A percentile compares a stretch with the other conserved stretches of the same genome.
phyloP scores from a whole-genome alignment of 92 coral and sea anemone species.

The Palythoa grandiflora region DNA sequence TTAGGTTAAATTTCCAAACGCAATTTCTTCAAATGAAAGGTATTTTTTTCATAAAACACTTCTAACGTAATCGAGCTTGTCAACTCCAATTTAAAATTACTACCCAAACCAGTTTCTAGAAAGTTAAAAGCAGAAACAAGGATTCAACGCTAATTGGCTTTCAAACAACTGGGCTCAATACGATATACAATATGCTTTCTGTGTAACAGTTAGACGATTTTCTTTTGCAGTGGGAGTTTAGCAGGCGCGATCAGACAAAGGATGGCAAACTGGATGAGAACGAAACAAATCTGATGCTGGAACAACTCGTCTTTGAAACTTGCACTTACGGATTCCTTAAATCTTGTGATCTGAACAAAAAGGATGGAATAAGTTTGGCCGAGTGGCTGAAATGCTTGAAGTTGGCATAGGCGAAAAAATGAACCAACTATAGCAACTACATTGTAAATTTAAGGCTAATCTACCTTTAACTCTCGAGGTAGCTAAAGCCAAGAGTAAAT shows the following conservation, averaged over 20 bases:
- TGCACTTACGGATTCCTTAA: slow-evolving; percentile 39
- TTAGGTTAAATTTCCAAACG: too few species aligned
- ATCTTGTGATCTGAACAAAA: slow-evolving; percentile 42
- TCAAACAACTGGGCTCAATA: too few species aligned
- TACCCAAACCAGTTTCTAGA: too few species aligned
- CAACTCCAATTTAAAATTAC: too few species aligned
- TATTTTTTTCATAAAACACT: too few species aligned
- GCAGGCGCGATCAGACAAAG: slow-evolving; percentile 8
- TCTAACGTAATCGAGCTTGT: too few species aligned
- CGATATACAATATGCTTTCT: background rate
- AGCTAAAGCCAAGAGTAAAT: too few species aligned
- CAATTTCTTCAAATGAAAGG: too few species aligned
- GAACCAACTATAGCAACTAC: background rate
- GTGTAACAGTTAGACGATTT: background rate
- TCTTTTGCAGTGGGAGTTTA: slow-evolving; percentile 30
- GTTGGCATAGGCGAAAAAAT: slow-evolving; percentile 9
- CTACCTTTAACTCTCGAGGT: background rate
- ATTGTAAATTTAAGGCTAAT: background rate
- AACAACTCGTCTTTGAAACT: slow-evolving; percentile 22
- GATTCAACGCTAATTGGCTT: too few species aligned
- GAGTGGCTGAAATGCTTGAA: slow-evolving; percentile 44
- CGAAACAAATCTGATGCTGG: background rate
- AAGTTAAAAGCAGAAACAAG: too few species aligned
- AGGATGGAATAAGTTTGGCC: slow-evolving; percentile 31
- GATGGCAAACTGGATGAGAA: slow-evolving; percentile 34